Percentiles rank a stretch among this genome's conserved stretches.
phyloP scores from a whole-genome alignment of 2,888 invertebrate species.

The Drosophila recens region DNA sequence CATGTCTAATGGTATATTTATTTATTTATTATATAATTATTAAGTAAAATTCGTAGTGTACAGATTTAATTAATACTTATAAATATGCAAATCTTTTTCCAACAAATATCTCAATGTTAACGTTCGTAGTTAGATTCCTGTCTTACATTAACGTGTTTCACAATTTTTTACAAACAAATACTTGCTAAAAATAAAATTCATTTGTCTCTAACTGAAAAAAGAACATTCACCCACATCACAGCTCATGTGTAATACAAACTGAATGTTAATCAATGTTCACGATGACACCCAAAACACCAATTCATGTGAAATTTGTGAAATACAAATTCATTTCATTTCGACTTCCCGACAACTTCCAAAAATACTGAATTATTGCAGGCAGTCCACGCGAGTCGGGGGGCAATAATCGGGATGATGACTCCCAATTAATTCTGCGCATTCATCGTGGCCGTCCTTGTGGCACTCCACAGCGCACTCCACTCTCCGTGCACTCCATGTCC shows the following conservation, averaged over 20 bases:
- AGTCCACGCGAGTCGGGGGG: slow-evolving; percentile 86
- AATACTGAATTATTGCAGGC: slow-evolving; percentile 86
- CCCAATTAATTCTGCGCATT: slow-evolving; percentile 94
- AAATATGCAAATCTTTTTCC: slow-evolving; percentile 23
- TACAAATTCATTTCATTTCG: slow-evolving; percentile 50
- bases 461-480: slow-evolving; percentile 85
- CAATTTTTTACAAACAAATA: slow-evolving; percentile 7
- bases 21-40: not conserved
- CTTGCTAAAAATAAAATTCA: slow-evolving; percentile 6
- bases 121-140: slow-evolving; percentile 66
- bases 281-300: slow-evolving; percentile 35
- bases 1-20: slow-evolving; percentile 4
- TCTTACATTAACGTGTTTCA: slow-evolving; percentile 45
- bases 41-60: slow-evolving; percentile 27
- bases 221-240: slow-evolving; percentile 41
- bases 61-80: slow-evolving; percentile 17
- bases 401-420: slow-evolving; percentile 92
- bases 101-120: slow-evolving; percentile 58
- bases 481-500: slow-evolving; percentile 87
- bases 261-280: slow-evolving; percentile 51
- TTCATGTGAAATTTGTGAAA: slow-evolving; percentile 32
- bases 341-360: slow-evolving; percentile 48
- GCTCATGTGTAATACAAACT: slow-evolving; percentile 63
- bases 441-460: slow-evolving; percentile 91
- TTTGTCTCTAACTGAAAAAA: slow-evolving; percentile 40